A percentile compares a stretch with the other conserved stretches of the same genome.
These are phyloP conservation scores for Empidonax traillii DNA, from an alignment of 2,113 vertebrate genomes.

Conservation along the genomic window DNA sequence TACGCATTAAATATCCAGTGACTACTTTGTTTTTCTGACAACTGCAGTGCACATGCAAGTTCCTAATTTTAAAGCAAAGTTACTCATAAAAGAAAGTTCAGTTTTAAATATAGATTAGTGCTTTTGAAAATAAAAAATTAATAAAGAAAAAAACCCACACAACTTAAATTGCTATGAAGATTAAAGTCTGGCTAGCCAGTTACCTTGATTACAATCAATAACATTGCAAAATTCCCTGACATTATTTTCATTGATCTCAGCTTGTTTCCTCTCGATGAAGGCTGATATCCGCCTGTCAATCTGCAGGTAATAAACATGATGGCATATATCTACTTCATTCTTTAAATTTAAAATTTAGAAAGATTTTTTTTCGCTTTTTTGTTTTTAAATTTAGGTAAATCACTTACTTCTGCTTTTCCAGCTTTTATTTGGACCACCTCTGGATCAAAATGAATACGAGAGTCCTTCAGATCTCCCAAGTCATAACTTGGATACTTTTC, in stretches of 20 bases:
- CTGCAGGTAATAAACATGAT: slow-evolving; percentile 77
- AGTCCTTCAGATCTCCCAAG: slow-evolving; percentile 68
- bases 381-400: neutral
- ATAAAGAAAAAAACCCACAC: neutral
- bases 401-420: slow-evolving; percentile 93
- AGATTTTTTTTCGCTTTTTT: neutral
- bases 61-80: neutral
- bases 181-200: slow-evolving; percentile 70
- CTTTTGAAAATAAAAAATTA: neutral
- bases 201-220: slow-evolving; percentile 99
- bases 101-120: slow-evolving; percentile 25
- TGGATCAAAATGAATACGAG: slow-evolving; percentile 77
- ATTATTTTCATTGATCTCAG: slow-evolving; percentile 99
- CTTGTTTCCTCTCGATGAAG: slow-evolving; percentile 99
- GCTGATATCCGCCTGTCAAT: slow-evolving; percentile 99
- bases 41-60: neutral
- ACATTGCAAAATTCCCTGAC: slow-evolving; percentile 99
- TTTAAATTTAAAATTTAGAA: slow-evolving; percentile 63
- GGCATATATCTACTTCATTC: slow-evolving; percentile 61
- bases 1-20: neutral
- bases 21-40: neutral
- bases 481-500: slow-evolving; percentile 63
- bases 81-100: slow-evolving; percentile 9
- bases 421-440: slow-evolving; percentile 94
- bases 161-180: slow-evolving; percentile 60